Evolutionary conservation across 2,113 vertebrate species (phyloP).

Genomic region (Panurus biarmicus): DNA sequence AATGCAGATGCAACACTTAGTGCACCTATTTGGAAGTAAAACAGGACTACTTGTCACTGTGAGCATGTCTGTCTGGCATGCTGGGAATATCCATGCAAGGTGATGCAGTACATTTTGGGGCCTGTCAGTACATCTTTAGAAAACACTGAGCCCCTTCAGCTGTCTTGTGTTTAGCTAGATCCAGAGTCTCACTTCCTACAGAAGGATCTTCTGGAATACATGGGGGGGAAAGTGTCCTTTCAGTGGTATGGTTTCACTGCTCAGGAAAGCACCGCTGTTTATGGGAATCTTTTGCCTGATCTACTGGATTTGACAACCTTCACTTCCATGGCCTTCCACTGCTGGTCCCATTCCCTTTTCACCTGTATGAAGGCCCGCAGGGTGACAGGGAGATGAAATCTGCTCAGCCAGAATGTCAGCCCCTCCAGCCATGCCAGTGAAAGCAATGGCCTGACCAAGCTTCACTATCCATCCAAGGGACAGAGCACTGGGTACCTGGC

Average conservation of each 20-base stretch:
- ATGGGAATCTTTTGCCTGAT: neutral
- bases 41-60: neutral
- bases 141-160: neutral
- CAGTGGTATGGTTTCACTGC: neutral
- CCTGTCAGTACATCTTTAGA: neutral
- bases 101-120: neutral
- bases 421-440: rapidly evolving
- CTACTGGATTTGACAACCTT: neutral
- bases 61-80: neutral
- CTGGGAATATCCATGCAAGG: neutral
- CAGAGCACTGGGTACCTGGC: neutral
- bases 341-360: neutral
- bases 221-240: neutral
- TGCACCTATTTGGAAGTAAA: neutral
- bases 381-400: rapidly evolving
- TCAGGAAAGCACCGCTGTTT: neutral
- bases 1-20: too few species aligned
- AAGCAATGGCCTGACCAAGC: neutral
- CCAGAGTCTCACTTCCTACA: neutral
- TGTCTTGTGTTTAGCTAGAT: neutral
- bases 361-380: rapidly evolving
- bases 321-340: neutral
- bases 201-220: neutral
- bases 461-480: neutral
- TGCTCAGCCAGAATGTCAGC: rapidly evolving